Base-by-base conservation (phyloP, 2,888 invertebrate species). In the Camponotus fellah region DNA sequence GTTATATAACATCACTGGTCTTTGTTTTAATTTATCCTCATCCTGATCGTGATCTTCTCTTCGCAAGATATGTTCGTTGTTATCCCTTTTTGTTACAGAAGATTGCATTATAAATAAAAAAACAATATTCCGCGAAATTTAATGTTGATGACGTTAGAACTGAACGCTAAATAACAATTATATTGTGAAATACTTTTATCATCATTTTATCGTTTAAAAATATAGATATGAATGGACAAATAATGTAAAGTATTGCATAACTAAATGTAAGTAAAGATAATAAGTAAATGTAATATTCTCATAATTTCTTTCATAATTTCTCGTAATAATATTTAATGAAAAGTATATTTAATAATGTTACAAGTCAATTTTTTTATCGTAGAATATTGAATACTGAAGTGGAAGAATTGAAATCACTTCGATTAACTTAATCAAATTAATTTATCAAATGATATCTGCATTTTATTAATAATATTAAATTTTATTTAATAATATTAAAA, bases 1-100 rank as follows among this genome's bases (percentile, higher is more conserved):
- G 0, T 97, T 97, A 94, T 99, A 99, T 72, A 98, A 96, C 96
- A 98, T 97, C 0, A 98, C 98, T 8, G 97, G 96, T 85, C 97
- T 97, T 86, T 96, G 96, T 68, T 96, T 96, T 46, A 97, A 94
- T 32, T 96, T 96, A 81, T 96, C 96, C 0, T 96, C 96, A 81
- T 95, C 95, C 92, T 95, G 95, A 58, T 87, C 85, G 32, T 82
- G 81, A 43, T 93, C 93, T 14, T 92, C 92, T 10, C 93, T 94
- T 79, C 71, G 87, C 85, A 64, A 58, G 17, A 77, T 26, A 46
- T 5, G 21, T 43, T 66, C 14, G 43, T 4, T 17, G 1, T 60
- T 72, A 32, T 37, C 34, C n/a, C 9, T 60, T 46, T 71, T 17
- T 26, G n/a, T 40, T 17, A 10, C 32, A 2, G 10, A 2, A 4